Conservation (phyloP, 2,797 vertebrate species). For the Allenopithecus nigroviridis region DNA sequence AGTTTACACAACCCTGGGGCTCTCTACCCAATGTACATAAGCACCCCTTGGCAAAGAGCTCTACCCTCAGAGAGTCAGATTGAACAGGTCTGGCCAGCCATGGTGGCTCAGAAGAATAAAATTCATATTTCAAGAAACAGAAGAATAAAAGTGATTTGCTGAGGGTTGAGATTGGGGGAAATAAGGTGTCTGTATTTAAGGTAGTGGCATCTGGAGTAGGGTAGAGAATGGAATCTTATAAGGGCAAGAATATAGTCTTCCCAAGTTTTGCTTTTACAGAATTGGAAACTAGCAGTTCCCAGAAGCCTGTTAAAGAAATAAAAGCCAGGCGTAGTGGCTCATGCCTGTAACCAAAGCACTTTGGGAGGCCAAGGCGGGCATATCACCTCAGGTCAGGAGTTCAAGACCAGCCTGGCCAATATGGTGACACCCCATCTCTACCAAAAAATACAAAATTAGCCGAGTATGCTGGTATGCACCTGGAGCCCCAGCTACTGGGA, state of each 20-base stretch:
- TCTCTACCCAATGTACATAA: neutral
- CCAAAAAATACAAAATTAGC: neutral
- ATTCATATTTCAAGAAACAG: neutral
- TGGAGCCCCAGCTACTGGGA: neutral
- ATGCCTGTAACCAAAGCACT: no score
- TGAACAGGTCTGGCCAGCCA: neutral
- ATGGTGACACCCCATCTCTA: neutral
- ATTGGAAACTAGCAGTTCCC: neutral
- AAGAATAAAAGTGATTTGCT: neutral
- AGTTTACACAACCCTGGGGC: neutral
- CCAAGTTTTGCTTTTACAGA: neutral
- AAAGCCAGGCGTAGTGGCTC: neutral
- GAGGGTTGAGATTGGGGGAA: neutral
- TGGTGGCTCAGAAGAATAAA: no score
- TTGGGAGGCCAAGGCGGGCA: no score
- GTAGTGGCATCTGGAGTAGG: neutral
- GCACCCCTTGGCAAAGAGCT: neutral
- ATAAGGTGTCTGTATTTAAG: neutral
- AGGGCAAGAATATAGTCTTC: neutral
- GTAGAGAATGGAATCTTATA: neutral
- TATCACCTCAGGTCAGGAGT: no score
- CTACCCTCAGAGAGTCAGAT: neutral
- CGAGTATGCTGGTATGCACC: rapidly evolving
- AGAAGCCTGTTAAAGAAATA: neutral
- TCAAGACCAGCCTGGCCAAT: neutral